phyloP scores from a whole-genome alignment of 1,140 invertebrate species.

The Heliconius hermathena region DNA sequence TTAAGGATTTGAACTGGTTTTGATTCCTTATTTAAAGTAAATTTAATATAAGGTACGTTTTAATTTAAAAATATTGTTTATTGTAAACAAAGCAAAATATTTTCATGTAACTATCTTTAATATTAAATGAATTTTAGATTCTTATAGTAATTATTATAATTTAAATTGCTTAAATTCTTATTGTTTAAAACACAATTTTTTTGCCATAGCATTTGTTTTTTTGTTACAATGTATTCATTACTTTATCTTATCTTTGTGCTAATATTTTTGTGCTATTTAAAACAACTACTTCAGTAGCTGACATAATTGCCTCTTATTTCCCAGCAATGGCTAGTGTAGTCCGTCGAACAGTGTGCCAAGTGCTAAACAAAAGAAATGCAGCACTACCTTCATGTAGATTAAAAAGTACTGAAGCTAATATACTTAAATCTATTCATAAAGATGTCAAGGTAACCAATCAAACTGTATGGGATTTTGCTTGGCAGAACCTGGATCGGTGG shows the following conservation, averaged over 20 bases:
- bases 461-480: constrained; percentile 73
- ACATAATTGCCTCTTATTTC: not conserved
- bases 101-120: not conserved
- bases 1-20: not conserved
- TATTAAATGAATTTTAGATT: not conserved
- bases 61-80: not conserved
- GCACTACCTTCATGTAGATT: constrained; percentile 25
- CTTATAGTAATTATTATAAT: not conserved
- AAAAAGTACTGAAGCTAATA: constrained; percentile 52
- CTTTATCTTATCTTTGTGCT: not conserved
- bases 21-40: not conserved
- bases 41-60: not conserved
- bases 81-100: not conserved
- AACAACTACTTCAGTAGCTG: not conserved
- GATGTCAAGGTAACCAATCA: constrained; percentile 50
- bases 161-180: not conserved
- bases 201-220: not conserved
- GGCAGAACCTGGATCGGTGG: constrained; percentile 73
- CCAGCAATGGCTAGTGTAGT: constrained; percentile 42
- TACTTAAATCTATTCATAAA: constrained; percentile 59
- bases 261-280: not conserved
- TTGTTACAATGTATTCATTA: not conserved
- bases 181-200: too few species aligned
- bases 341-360: constrained; percentile 40
- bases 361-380: constrained; percentile 42